Base-by-base conservation (phyloP, 2,888 invertebrate genomes). In the Urechis unicinctus region DNA sequence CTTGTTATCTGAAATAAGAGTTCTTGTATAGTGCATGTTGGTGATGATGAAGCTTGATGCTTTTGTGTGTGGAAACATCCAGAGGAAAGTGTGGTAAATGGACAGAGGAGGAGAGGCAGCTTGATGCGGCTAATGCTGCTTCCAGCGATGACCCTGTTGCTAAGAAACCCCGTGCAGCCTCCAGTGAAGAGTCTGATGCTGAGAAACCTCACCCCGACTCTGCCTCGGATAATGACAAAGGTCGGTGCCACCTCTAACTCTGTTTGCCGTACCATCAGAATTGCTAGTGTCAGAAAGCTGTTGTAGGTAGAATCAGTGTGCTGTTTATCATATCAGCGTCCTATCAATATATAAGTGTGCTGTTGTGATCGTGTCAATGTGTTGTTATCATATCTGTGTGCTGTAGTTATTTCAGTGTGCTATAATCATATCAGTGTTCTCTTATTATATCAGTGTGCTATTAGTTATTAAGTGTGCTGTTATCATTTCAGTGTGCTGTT, bases 61-160 rank as follows among this genome's bases (percentile, higher is more conserved):
- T 36, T 9, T 36, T 9, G 9, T 13, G 41, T 13, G 9, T 36
- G 9, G 9, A 36, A 36, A 36, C 21, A n/a, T 69, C 63, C 50
- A 56, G 71, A 49, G 71, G 72, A 1, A 73, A 73, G 50, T 66
- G 67, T 57, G 72, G 72, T 13, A 73, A 73, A 58, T 73, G 72
- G 72, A 73, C 71, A 21, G 64, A 67, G 55, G 64, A 66, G 57
- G 71, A 54, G 22, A 29, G 57, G n/a, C 26, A 36, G n/a, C n/a
- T n/a, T n/a, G n/a, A n/a, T n/a, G n/a, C n/a, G n/a, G n/a, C n/a
- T n/a, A n/a, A n/a, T n/a, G n/a, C n/a, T 1, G 50, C 21, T 3
- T 31, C 44, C 22, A 42, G 53, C 24, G 26, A 45, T 25, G 56
- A 52, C 24, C 68, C 53, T 62, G 22, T 30, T 13, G 36, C 36